Evolutionary conservation across 2,113 vertebrate genomes (phyloP).

Genomic region (Silurus asotus): DNA sequence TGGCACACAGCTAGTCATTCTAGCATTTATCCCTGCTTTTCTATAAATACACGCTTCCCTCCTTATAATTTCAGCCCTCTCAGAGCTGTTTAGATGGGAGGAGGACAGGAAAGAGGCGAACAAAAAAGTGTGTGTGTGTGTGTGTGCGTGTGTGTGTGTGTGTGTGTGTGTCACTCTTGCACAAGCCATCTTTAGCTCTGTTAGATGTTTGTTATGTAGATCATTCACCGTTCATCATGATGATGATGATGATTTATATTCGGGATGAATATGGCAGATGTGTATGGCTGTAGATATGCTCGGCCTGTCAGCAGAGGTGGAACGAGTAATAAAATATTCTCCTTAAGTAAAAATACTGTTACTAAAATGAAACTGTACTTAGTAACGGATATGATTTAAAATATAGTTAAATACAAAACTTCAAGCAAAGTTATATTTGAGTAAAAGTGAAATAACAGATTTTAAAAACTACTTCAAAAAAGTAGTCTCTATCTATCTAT

Average conservation of each 20-base stretch:
- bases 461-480: no score
- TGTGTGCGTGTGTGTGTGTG: slow-evolving; percentile 36
- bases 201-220: slow-evolving; percentile 15
- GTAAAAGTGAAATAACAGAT: no score
- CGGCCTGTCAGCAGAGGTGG: not conserved
- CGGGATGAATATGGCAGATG: not conserved
- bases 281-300: not conserved
- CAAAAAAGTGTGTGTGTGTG: slow-evolving; percentile 28
- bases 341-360: no score
- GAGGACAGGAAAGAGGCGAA: slow-evolving; percentile 51
- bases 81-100: slow-evolving; percentile 68
- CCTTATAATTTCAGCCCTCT: slow-evolving; percentile 70
- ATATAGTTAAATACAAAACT: no score
- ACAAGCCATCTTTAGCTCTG: slow-evolving; percentile 7
- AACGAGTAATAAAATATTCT: no score
- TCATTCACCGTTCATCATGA: not conserved
- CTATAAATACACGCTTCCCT: slow-evolving; percentile 77
- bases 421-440: no score
- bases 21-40: slow-evolving; percentile 65
- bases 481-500: no score
- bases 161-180: slow-evolving; percentile 21
- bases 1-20: slow-evolving; percentile 70
- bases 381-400: no score
- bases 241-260: not conserved
- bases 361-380: no score